Base-by-base conservation (phyloP, 2,888 invertebrate species). In the Portevinia maculata region DNA sequence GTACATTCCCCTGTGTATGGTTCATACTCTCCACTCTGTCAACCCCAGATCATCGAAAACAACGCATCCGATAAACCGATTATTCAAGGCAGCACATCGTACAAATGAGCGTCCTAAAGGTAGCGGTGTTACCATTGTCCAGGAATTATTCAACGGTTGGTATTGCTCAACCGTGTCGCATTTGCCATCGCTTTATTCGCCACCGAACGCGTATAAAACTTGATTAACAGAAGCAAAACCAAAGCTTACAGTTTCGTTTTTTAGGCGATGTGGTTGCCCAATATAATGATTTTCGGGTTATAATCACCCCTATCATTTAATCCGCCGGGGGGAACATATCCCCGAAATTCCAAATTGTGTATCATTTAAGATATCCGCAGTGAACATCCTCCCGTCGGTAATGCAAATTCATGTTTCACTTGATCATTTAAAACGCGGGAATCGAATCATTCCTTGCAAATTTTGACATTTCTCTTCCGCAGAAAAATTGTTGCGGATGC, bases 21-120 rank as follows among this genome's bases (percentile, higher is more conserved):
- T 0, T 67, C 41, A 44, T 55, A 67, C 19, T 67, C 67, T 67
- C 67, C 2, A 67, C 53, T 15, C 53, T 53, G 9, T 67, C 41
- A 1, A 53, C n/a, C 1, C 67, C 3, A 50, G 17, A 0, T 48
- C 53, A 15, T 52, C 53, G 30, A 44, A 60, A 9, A 52, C 67
- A 19, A 48, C 53, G 6, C 53, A 67, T 9, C 53, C 67, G 19
- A 67, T 44, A 0, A 67, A 30, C n/a, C 67, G 44, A 55, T 53
- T 53, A 32, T 53, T 53, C 1, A 53, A 34, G 15, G 67, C 44
- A 15, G n/a, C 53, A 24, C 67, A 53, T 44, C 53, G 53, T 44
- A 67, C 30, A 19, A 53, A 39, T 8, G 44, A 53, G 3, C 67
- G 67, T 21, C 41, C 53, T 11, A 55, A 1, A 13, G 28, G 21